Evolutionary conservation across 2,113 vertebrate species (phyloP).

Genomic region (Jacana jacana): DNA sequence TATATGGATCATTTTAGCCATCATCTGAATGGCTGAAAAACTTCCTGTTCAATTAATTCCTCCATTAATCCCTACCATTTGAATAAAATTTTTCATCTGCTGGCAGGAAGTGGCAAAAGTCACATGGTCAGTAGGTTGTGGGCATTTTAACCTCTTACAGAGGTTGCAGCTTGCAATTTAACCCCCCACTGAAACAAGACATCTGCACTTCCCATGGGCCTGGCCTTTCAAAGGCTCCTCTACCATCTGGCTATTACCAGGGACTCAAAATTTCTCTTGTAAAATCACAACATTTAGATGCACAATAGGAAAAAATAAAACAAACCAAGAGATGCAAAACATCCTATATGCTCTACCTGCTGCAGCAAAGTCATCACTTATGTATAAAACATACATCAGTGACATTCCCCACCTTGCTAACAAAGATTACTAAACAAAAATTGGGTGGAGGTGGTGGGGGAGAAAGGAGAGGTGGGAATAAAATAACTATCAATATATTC

Average conservation of each 20-base stretch:
- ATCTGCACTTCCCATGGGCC: background rate
- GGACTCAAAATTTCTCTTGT: background rate
- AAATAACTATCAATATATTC: background rate
- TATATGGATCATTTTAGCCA: background rate
- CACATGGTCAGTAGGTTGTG: background rate
- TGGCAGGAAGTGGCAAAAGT: conserved; percentile 54
- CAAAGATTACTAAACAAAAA: background rate
- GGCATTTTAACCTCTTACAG: conserved; percentile 12
- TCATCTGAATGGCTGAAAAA: conserved; percentile 28
- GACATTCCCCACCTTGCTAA: background rate
- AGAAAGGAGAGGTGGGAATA: background rate
- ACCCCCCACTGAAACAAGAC: conserved; percentile 35
- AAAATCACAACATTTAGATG: background rate
- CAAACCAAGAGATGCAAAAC: background rate
- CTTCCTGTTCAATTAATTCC: conserved; percentile 72
- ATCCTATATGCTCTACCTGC: background rate
- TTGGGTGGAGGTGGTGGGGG: background rate
- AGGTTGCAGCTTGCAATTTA: background rate
- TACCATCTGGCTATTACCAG: background rate
- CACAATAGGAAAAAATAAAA: background rate
- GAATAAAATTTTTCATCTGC: conserved; percentile 38
- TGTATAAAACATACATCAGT: background rate
- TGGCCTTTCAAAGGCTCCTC: background rate
- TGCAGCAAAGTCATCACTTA: background rate
- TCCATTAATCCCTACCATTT: conserved; percentile 52